Conservation (phyloP, 2,113 vertebrate genomes). For the Pseudopodoces humilis region DNA sequence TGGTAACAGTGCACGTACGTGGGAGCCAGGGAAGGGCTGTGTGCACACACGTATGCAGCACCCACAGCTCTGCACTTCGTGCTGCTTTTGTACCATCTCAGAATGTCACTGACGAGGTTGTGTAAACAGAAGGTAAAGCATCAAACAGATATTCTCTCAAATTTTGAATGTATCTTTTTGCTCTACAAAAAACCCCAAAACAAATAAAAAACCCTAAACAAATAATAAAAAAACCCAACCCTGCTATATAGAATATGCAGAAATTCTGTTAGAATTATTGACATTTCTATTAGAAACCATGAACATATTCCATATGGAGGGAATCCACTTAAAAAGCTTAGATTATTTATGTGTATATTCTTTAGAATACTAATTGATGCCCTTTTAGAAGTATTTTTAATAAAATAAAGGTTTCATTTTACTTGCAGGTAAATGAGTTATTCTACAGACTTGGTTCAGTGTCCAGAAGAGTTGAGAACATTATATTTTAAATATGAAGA, state of each 20-base stretch:
- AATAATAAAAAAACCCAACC: too few species aligned
- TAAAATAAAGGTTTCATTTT: conserved; percentile 41
- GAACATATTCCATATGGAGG: not conserved
- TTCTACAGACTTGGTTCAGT: conserved; percentile 8
- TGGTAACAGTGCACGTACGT: not conserved
- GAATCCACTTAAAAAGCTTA: not conserved
- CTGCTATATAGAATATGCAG: not conserved
- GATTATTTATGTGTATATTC: not conserved
- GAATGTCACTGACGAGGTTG: not conserved
- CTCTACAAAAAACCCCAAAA: not conserved
- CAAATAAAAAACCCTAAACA: not conserved
- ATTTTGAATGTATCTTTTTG: not conserved
- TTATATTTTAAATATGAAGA: not conserved
- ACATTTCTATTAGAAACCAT: not conserved
- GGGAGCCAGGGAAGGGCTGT: not conserved
- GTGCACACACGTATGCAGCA: not conserved
- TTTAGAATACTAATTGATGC: not conserved
- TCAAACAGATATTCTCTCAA: not conserved
- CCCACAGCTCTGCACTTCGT: not conserved
- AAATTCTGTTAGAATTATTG: not conserved
- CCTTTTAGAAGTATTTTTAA: not conserved
- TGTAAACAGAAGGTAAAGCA: not conserved
- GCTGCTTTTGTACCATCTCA: not conserved
- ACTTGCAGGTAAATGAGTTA: conserved; percentile 23
- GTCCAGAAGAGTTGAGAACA: conserved; percentile 10